Evolutionary conservation across 2,113 vertebrate species (phyloP).

Genomic region (Microcebus jonahi): DNA sequence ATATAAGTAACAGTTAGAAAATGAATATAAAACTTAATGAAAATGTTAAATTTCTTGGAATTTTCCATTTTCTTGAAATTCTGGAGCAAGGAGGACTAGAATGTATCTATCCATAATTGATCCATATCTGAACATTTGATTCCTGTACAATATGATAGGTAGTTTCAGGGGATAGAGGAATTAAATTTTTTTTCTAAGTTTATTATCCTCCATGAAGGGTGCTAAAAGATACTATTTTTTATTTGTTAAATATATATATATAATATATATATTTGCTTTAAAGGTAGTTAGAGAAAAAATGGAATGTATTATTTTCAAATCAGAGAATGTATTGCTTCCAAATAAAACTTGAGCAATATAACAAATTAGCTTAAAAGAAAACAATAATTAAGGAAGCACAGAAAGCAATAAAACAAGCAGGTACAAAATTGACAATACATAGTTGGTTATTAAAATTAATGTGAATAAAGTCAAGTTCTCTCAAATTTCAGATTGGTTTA

Average conservation of each 20-base stretch:
- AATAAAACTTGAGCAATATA: neutral
- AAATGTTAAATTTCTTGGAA: neutral
- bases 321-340: neutral
- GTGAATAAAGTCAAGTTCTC: neutral
- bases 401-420: neutral
- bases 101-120: neutral
- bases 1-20: neutral
- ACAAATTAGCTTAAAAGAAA: neutral
- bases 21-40: neutral
- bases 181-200: neutral
- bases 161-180: neutral
- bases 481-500: neutral
- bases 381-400: neutral
- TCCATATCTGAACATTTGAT: neutral
- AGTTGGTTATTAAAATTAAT: neutral
- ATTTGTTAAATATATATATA: neutral
- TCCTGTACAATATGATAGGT: neutral
- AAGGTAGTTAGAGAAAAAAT: neutral
- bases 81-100: neutral
- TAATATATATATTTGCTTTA: neutral
- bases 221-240: neutral
- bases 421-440: neutral
- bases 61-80: neutral
- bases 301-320: neutral
- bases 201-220: neutral